Base-by-base conservation (phyloP, 1,140 invertebrate genomes). In the Drosophila equinoxialis region DNA sequence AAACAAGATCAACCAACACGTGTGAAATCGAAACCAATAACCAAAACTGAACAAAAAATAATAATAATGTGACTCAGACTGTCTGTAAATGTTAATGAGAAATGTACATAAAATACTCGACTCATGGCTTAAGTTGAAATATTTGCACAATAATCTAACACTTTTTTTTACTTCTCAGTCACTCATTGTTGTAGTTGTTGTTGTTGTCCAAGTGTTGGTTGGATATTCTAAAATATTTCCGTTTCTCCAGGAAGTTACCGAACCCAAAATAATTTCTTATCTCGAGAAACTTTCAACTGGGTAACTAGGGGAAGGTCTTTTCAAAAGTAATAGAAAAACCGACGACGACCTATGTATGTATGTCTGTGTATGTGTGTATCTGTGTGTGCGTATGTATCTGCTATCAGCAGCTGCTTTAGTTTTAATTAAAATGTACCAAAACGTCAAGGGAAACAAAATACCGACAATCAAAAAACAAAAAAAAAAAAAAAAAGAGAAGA, bases 341-440 rank as follows among this genome's bases (percentile, higher is more conserved):
- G 30, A 30, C 30, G 37, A 3, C 17, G 45, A 51, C 17, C 45
- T 39, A 39, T 3, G 37, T 39, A 39, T 39, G 37, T 39, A 37
- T 11, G 1, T 51, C 10, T 10, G 45, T 45, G 7, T 7, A n/a
- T 37, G 20, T 10, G 45, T 45, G 7, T 7, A n/a, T 37, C 13
- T 39, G 11, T 39, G 10, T 11, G 3, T 51, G 23, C 3, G 17
- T 45, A 20, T 7, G 30, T 37, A 13, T 11, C 23, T 59, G 14
- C 30, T 59, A 59, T 59, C 57, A 37, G 57, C 57, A 59, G 57
- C 57, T 59, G 57, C 57, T 59, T 59, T 59, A 59, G 57, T 59
- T 59, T 59, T 59, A 59, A 59, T 59, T 59, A 59, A 59, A 59
- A 59, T 59, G 57, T 59, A 59, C 57, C 51, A 55, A 55, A 55